Evolutionary conservation across 2,888 invertebrate species (phyloP).

Genomic region (Pollenia griseotomentosa): DNA sequence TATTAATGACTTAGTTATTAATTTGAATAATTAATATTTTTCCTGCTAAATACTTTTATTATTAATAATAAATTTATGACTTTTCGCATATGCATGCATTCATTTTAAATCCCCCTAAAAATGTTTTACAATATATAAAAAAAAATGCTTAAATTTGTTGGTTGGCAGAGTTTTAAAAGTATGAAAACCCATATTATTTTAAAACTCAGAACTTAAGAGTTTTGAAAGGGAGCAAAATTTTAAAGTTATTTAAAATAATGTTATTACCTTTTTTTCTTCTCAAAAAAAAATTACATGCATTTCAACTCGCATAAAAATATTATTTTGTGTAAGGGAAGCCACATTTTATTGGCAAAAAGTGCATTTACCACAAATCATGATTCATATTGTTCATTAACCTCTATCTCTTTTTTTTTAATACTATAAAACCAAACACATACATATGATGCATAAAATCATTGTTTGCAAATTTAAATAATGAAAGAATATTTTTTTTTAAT

Average conservation of each 20-base stretch:
- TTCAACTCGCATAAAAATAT: constrained; percentile 32
- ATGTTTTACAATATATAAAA: neutral
- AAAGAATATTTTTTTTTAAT: constrained; percentile 32
- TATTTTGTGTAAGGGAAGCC: constrained; percentile 29
- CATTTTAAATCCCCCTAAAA: constrained; percentile 52
- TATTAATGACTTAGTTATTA: no score
- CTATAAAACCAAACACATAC: constrained; percentile 18
- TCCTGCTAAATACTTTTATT: neutral
- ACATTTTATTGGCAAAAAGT: constrained; percentile 64
- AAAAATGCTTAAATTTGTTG: neutral
- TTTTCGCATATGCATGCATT: neutral
- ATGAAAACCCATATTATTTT: neutral
- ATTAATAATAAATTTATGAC: constrained; percentile 30
- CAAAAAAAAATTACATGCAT: constrained; percentile 13
- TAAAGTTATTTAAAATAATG: neutral
- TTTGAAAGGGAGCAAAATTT: neutral
- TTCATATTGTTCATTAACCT: constrained; percentile 61
- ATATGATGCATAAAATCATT: constrained; percentile 31
- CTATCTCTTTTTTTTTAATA: constrained; percentile 5
- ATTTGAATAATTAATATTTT: no score
- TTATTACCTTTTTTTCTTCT: neutral
- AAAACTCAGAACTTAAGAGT: neutral
- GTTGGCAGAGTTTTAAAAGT: constrained; percentile 6
- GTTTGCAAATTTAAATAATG: constrained; percentile 35
- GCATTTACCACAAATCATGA: constrained; percentile 69